Evolutionary conservation across 1,140 invertebrate species (phyloP).

Genomic region (Heliconius hermathena): DNA sequence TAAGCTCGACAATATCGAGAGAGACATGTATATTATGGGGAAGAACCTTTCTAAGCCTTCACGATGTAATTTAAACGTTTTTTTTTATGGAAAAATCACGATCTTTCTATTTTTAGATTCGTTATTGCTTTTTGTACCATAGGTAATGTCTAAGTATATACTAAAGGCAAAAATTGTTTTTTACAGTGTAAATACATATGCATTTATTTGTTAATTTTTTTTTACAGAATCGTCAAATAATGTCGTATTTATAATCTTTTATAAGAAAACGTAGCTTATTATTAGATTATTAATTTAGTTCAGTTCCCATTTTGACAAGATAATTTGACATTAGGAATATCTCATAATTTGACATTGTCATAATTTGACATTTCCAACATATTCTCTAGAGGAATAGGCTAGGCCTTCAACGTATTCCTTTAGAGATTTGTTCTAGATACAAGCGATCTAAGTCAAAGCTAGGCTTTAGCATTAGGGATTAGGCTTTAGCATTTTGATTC

Average conservation of each 20-base stretch:
- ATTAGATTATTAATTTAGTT: background rate
- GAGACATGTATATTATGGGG: conserved; percentile 34
- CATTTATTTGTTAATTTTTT: no score
- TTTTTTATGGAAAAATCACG: background rate
- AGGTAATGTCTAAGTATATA: background rate
- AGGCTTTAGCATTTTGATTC: background rate
- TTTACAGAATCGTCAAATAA: no score
- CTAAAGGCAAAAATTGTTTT: no score
- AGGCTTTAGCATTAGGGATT: background rate
- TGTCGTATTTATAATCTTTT: background rate
- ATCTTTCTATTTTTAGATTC: background rate
- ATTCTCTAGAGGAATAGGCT: background rate
- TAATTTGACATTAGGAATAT: background rate
- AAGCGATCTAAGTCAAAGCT: background rate
- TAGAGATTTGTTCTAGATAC: background rate
- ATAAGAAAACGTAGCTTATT: background rate
- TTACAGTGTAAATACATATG: no score
- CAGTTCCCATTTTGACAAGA: background rate
- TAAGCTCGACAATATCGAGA: conserved; percentile 42
- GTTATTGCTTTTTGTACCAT: background rate
- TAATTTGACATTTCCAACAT: background rate
- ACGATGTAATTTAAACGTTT: conserved; percentile 3
- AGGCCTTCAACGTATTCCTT: background rate
- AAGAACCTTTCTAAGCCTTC: background rate
- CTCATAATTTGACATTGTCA: background rate